Base-by-base conservation (phyloP, 1,140 invertebrate genomes). In the Arctopsyche grandis region DNA sequence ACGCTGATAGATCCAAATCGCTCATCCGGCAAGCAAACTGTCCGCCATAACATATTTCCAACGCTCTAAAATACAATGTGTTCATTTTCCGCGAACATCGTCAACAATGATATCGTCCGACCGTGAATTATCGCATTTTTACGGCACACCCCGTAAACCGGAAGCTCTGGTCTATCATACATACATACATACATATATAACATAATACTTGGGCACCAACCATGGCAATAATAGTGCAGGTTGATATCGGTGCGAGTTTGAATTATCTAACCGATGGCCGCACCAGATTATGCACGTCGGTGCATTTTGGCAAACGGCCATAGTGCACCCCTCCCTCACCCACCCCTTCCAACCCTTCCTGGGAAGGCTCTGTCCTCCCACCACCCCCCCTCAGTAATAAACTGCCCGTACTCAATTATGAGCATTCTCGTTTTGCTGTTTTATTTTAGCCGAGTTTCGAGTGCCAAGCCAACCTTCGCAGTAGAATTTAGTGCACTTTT, bases 241-340 rank as follows among this genome's bases (percentile, higher is more conserved):
- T 80, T 58, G 44, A 74, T 73, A 80, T 63, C 52, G 52, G 71
- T 19, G 52, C n/a, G 71, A 48, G 71, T 74, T 78, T 82, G 81
- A 82, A 78, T 82, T 80, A 82, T 82, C 81, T 75, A 76, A 76
- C 69, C 69, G 81, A 82, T 82, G 66, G 74, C 69, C 73, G 58
- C 69, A 52, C 75, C 78, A 78, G 81, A 82, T 82, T 82, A 82
- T 78, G 78, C 81, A 74, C 71, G 19, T 74, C 63, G 78, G 69
- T 75, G 70, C 78, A 77, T 82, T 80, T 78, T 82, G 81, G 81
- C 81, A 82, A 46, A 60, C 60, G 22, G 73, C 78, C 78, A 75
- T 48, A 43, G 26, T n/a, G 56, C 56, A 22, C 14, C 46, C 24
- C 48, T 44, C 70, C 69, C 70, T 10, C 21, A 26, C 10, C 56